phyloP scores from a whole-genome alignment of 2,113 vertebrate genomes.

The Dasyornis broadbenti region DNA sequence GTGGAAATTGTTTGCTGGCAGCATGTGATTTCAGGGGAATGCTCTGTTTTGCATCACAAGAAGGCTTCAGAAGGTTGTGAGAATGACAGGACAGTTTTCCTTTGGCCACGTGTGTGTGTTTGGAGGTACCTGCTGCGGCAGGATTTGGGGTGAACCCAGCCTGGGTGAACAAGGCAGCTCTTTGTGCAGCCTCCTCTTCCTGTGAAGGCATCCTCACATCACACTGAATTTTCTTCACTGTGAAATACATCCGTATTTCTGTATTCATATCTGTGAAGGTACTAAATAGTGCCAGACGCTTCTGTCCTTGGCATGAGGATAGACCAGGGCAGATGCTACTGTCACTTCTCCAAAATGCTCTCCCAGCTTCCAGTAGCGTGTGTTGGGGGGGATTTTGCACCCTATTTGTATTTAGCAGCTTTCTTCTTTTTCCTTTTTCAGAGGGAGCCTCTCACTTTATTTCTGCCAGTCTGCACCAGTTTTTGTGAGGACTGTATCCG shows the following conservation, averaged over 20 bases:
- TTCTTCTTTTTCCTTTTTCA: background rate
- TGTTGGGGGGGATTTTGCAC: background rate
- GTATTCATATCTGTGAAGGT: background rate
- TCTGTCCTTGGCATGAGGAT: background rate
- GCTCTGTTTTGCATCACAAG: background rate
- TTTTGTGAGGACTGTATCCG: background rate
- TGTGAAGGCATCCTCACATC: background rate
- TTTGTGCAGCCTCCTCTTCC: background rate
- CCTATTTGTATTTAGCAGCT: background rate
- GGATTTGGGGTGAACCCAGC: background rate
- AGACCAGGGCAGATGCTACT: background rate
- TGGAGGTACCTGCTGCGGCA: background rate
- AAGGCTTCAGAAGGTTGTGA: background rate
- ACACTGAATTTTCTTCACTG: fast-evolving
- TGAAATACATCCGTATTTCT: background rate
- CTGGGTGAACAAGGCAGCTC: background rate
- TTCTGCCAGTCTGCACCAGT: background rate
- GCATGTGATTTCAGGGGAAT: background rate
- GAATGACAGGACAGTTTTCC: background rate
- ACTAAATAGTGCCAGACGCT: background rate
- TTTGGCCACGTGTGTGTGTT: background rate
- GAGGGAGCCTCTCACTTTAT: background rate
- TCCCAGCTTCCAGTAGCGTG: background rate
- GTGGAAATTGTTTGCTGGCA: background rate
- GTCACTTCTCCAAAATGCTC: background rate